Evolutionary conservation across 2,888 invertebrate genomes (phyloP), one percentile per base, ranked within the genome.

Genomic region (Nycteola revayana): DNA sequence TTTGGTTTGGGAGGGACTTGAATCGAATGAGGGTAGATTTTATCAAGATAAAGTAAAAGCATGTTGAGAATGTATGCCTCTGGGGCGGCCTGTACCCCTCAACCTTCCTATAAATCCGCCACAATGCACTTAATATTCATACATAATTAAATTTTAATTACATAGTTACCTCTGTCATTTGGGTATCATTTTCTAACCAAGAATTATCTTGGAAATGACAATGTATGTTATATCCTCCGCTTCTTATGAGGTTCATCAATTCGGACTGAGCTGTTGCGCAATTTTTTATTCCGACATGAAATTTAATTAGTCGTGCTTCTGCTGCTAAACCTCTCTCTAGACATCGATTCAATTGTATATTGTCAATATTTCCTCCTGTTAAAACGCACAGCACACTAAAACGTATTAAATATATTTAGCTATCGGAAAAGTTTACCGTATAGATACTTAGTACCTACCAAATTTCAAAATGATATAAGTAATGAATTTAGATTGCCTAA

Each of bases 201-300:
- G 96, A 95, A 45, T 96, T 90, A 71, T 98, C 97, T 74, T 97
- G 97, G 75, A 95, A 94, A 32, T 96, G 94, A 60, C 97, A 95
- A 74, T 97, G 94, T 40, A 98, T 93, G 33, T 94, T 94, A 10
- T 94, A 96, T 0, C 96, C 96, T 20, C 93, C 87, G 1, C 90
- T 88, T 1, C 93, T 90, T 18, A 97, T 78, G 21, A 95, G 74
- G 53, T 89, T 88, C 45, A 96, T 92, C 1, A 97, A 84, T 52
- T 95, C 94, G 9, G 94, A 91, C 35, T 95, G 94, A 0, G 43
- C 93, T 91, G 9, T 92, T 92, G 14, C 42, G 6, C 40, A 42
- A 36, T 76, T 73, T 36, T 57, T 64, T 35, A 85, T 50, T 9
- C 66, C 66, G 10, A 86, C 79, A 49, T 70, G 78, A 43, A 88